Percentiles rank a stretch among this genome's conserved stretches.
phyloP scores from a whole-genome alignment of 1,140 invertebrate species.

The Magallana angulata region DNA sequence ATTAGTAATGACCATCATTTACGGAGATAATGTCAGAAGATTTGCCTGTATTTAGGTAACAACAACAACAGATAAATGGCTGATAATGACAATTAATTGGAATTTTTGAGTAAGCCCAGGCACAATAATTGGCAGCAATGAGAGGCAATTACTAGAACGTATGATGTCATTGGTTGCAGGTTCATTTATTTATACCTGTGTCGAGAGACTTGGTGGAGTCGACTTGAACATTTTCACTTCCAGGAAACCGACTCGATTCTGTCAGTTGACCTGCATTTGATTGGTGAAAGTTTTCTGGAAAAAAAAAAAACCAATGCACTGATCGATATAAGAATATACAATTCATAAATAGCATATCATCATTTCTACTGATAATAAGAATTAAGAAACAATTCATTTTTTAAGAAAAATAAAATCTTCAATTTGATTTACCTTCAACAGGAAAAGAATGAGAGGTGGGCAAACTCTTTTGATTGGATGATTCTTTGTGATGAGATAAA shows the following conservation, averaged over 20 bases:
- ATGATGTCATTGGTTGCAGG: neutral
- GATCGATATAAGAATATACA: neutral
- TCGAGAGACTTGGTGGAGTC: slow-evolving; percentile 62
- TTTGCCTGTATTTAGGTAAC: neutral
- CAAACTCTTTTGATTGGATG: slow-evolving; percentile 38
- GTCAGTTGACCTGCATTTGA: slow-evolving; percentile 38
- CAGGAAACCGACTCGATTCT: slow-evolving; percentile 39
- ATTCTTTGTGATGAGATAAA: slow-evolving; percentile 36
- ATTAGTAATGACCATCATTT: neutral
- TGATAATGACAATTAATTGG: slow-evolving; percentile 16
- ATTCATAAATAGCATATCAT: neutral
- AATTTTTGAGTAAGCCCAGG: neutral
- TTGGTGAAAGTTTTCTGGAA: slow-evolving; percentile 46
- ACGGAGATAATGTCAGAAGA: neutral
- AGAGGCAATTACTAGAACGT: slow-evolving; percentile 40
- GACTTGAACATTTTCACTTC: slow-evolving; percentile 49
- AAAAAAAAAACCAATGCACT: neutral
- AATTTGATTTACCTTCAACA: neutral
- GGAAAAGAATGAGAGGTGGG: neutral
- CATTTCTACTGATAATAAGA: no score
- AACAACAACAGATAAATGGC: slow-evolving; percentile 11
- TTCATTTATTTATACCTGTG: slow-evolving; percentile 63
- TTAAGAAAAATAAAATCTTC: no score
- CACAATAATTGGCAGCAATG: neutral
- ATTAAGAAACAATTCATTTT: no score